phyloP scores from a whole-genome alignment of 2,888 invertebrate species.

The Heliconius erato region DNA sequence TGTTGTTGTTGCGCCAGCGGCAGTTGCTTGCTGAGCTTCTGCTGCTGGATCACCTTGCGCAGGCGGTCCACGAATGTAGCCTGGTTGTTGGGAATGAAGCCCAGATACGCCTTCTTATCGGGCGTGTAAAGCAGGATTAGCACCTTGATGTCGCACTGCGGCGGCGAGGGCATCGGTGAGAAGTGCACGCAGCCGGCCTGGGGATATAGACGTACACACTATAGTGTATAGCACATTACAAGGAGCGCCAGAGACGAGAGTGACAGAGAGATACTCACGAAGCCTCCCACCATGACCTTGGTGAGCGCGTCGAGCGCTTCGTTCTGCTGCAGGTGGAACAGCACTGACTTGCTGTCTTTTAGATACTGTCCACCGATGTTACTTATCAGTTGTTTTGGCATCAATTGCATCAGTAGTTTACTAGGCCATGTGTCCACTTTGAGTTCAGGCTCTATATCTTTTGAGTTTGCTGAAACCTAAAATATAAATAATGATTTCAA shows the following conservation, averaged over 20 bases:
- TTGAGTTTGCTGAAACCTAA: slow-evolving; percentile 86
- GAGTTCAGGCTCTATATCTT: slow-evolving; percentile 96
- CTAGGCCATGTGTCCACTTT: slow-evolving; percentile 97
- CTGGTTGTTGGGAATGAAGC: slow-evolving; percentile 96
- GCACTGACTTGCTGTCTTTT: slow-evolving; percentile 96
- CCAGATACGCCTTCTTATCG: slow-evolving; percentile 93
- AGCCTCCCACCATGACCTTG: slow-evolving; percentile 97
- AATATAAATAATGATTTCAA: neutral
- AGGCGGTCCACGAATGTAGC: slow-evolving; percentile 92
- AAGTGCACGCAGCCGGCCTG: slow-evolving; percentile 98
- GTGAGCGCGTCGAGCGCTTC: slow-evolving; percentile 95
- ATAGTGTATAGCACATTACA: neutral
- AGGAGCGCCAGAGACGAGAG: neutral
- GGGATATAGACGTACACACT: neutral
- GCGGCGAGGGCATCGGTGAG: slow-evolving; percentile 87
- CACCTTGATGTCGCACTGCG: slow-evolving; percentile 94
- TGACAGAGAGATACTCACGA: slow-evolving; percentile 87
- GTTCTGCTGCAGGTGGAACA: slow-evolving; percentile 94
- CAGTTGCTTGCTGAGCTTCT: slow-evolving; percentile 83
- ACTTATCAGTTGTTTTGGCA: slow-evolving; percentile 96
- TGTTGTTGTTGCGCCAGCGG: slow-evolving; percentile 51
- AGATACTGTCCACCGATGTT: slow-evolving; percentile 95
- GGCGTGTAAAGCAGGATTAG: slow-evolving; percentile 93
- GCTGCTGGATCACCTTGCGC: slow-evolving; percentile 87
- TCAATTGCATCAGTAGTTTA: slow-evolving; percentile 96